These are phyloP conservation scores for Rhaphigaster nebulosa DNA, from an alignment of 2,888 invertebrate species.

Conservation along the genomic window DNA sequence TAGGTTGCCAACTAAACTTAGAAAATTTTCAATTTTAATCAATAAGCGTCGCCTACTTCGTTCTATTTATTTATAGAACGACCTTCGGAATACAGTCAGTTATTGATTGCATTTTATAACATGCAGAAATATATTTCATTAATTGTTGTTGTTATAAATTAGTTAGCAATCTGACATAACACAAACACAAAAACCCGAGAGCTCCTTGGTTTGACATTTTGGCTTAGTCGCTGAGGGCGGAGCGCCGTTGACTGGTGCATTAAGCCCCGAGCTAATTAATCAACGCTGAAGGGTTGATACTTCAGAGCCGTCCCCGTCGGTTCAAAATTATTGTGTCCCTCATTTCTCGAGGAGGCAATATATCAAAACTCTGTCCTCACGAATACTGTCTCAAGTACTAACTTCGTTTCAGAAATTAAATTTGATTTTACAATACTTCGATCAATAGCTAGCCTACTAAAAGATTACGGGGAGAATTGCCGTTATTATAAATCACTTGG, in stretches of 20 bases:
- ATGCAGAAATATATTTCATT: too few species aligned
- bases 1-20: too few species aligned
- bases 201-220: not conserved
- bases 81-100: too few species aligned
- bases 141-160: too few species aligned
- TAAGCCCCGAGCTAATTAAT: not conserved
- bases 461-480: too few species aligned
- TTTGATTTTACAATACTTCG: not conserved
- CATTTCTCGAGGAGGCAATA: not conserved
- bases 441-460: too few species aligned
- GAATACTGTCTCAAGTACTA: not conserved
- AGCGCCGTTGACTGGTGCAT: not conserved
- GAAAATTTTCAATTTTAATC: too few species aligned
- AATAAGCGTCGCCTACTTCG: too few species aligned
- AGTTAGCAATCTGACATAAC: too few species aligned
- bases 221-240: not conserved
- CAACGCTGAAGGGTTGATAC: not conserved
- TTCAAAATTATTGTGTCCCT: conserved; percentile 14
- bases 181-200: not conserved
- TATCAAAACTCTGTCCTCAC: conserved; percentile 4
- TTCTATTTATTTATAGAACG: too few species aligned
- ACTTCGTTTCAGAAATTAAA: not conserved
- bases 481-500: too few species aligned
- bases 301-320: not conserved
- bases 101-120: too few species aligned